Conservation (phyloP, 2,888 invertebrate genomes). For the Chironomus tentans region DNA sequence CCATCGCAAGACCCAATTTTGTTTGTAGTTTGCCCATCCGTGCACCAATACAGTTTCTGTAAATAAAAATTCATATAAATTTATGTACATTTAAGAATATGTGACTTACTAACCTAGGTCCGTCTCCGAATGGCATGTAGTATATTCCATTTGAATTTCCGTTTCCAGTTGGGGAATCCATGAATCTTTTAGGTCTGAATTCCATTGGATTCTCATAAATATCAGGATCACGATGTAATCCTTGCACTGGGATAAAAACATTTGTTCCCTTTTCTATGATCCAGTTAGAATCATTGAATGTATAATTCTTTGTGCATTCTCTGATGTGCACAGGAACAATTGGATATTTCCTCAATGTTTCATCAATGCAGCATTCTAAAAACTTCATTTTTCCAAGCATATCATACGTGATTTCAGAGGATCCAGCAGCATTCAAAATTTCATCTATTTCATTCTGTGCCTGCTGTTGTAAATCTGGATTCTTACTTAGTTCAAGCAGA, state of each 20-base stretch:
- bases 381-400: background rate
- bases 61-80: background rate
- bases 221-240: constrained; percentile 22
- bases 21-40: constrained; percentile 17
- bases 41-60: background rate
- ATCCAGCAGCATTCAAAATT: constrained; percentile 28
- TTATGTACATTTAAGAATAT: background rate
- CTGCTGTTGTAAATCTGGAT: constrained; percentile 38
- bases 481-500: constrained; percentile 40
- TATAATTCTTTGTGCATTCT: background rate
- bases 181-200: constrained; percentile 18
- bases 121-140: constrained; percentile 1
- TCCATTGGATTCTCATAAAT: constrained; percentile 18
- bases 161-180: background rate
- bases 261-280: constrained; percentile 30
- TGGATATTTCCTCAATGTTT: constrained; percentile 9
- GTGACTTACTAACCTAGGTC: background rate
- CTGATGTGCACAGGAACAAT: background rate
- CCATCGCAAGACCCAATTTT: constrained; percentile 3
- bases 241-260: constrained; percentile 1
- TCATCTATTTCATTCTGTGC: constrained; percentile 38
- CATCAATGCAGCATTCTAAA: constrained; percentile 1
- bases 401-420: background rate
- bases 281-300: constrained; percentile 21
- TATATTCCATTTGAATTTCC: background rate